Conservation (phyloP, 1,140 invertebrate genomes). For the Pseudomyrmex cubaensis region DNA sequence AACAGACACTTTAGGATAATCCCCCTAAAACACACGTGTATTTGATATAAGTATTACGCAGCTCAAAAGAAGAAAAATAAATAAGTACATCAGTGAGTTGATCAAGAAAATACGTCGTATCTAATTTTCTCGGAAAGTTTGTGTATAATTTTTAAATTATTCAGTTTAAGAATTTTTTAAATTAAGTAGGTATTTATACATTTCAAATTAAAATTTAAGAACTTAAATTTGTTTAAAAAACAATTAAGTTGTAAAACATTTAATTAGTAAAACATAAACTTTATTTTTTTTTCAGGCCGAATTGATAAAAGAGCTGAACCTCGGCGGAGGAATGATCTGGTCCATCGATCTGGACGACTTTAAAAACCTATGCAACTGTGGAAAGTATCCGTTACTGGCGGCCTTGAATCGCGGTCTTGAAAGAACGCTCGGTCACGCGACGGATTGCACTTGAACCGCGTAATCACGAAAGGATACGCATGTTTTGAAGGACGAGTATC, state of each 20-base stretch:
- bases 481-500: not conserved
- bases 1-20: no score
- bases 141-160: not conserved
- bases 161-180: not conserved
- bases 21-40: not conserved
- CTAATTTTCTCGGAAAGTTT: not conserved
- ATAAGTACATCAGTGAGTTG: no score
- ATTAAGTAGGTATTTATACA: no score
- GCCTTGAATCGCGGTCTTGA: slow-evolving; percentile 87
- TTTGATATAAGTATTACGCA: not conserved
- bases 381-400: slow-evolving; percentile 90
- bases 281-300: slow-evolving; percentile 74
- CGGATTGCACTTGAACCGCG: slow-evolving; percentile 60
- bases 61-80: not conserved
- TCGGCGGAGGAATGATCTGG: slow-evolving; percentile 94
- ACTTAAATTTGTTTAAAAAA: no score
- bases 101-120: no score
- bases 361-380: slow-evolving; percentile 91
- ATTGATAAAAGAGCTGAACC: slow-evolving; percentile 88
- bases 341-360: slow-evolving; percentile 97
- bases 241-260: no score
- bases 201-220: no score
- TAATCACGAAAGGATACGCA: not conserved
- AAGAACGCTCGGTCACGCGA: slow-evolving; percentile 13
- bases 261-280: not conserved